A percentile compares a stretch with the other conserved stretches of the same genome.
Conservation (phyloP, 2,113 vertebrate species). For the Dicerorhinus sumatrensis region DNA sequence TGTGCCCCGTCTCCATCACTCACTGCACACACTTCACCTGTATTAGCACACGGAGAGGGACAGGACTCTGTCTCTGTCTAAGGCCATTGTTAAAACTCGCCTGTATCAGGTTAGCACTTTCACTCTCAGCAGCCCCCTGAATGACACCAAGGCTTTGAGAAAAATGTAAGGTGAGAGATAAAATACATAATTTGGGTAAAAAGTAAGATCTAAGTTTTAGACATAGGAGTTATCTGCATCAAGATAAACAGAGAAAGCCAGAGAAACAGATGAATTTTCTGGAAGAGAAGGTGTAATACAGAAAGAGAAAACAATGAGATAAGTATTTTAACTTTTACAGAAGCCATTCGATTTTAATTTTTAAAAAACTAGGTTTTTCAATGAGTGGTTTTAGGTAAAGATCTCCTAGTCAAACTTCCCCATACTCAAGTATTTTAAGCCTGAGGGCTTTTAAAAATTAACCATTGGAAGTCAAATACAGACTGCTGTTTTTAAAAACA, state of each 20-base stretch:
- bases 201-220: constrained; percentile 30
- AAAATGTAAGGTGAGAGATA: constrained; percentile 10
- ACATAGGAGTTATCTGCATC: background rate
- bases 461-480: constrained; percentile 1
- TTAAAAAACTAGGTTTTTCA: background rate
- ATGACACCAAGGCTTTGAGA: background rate
- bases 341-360: background rate
- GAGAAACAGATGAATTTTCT: background rate
- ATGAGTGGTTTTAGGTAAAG: background rate
- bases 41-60: background rate
- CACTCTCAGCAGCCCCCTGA: background rate
- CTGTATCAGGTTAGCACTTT: background rate
- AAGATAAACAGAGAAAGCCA: constrained; percentile 21
- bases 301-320: background rate
- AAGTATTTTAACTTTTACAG: constrained; percentile 39
- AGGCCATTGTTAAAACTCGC: background rate
- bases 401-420: background rate
- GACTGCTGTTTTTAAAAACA: constrained; percentile 2
- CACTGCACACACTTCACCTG: too few relatives aligned
- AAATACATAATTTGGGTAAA: background rate
- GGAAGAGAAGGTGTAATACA: background rate
- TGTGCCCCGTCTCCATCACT: too few relatives aligned
- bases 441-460: background rate
- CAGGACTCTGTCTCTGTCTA: background rate
- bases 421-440: background rate